Conservation (phyloP, 2,888 invertebrate species). For the Philaethria dido region DNA sequence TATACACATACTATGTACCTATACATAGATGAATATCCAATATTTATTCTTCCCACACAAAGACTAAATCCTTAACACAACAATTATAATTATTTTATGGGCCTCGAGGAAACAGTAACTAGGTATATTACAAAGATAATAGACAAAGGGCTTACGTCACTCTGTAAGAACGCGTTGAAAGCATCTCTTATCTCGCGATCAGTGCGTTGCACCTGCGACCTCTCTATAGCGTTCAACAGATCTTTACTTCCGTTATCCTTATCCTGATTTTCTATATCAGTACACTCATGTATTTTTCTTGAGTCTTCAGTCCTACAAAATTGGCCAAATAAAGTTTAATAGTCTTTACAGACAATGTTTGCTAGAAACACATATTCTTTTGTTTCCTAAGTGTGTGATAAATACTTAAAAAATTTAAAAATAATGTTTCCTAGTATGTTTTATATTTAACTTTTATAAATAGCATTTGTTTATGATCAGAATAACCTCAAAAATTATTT, state of each 20-base stretch:
- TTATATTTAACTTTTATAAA: too few species aligned
- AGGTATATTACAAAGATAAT: not conserved
- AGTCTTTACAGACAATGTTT: too few species aligned
- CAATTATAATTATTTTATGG: not conserved
- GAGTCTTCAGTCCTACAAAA: slow-evolving; percentile 12
- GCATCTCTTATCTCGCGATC: slow-evolving; percentile 57
- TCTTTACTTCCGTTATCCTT: not conserved
- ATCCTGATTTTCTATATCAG: slow-evolving; percentile 52
- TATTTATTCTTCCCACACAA: not conserved
- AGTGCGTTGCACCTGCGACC: slow-evolving; percentile 49
- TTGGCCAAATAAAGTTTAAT: not conserved
- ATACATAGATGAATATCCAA: not conserved
- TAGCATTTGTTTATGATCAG: too few species aligned
- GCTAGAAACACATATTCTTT: too few species aligned
- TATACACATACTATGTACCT: too few species aligned
- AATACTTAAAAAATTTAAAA: too few species aligned
- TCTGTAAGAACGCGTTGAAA: slow-evolving; percentile 61
- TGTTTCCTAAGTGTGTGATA: too few species aligned
- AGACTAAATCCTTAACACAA: not conserved
- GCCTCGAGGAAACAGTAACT: not conserved
- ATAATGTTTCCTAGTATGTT: too few species aligned
- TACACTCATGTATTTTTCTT: slow-evolving; percentile 32
- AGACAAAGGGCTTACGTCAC: slow-evolving; percentile 57
- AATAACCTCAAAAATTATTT: too few species aligned
- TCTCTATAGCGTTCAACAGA: slow-evolving; percentile 61